These are phyloP conservation scores for Halictus ligatus DNA, from an alignment of 2,888 invertebrate species.

Conservation along the genomic window DNA sequence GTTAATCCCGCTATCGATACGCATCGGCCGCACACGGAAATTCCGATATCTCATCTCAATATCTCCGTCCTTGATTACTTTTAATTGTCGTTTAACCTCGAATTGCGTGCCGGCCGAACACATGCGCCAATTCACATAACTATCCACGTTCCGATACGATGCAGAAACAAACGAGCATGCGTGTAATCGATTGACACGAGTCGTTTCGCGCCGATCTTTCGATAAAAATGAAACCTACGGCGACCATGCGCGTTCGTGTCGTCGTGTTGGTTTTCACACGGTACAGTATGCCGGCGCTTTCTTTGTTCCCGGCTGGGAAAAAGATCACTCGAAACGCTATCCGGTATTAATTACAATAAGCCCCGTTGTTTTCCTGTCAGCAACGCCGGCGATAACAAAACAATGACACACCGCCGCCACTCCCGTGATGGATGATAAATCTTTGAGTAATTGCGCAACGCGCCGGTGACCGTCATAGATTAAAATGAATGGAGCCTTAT, in stretches of 20 bases:
- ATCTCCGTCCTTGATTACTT: constrained; percentile 29
- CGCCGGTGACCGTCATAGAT: constrained; percentile 34
- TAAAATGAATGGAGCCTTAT: constrained; percentile 30
- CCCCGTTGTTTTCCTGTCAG: background rate
- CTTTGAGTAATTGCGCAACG: constrained; percentile 39
- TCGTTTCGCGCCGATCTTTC: background rate
- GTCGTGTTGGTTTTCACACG: background rate
- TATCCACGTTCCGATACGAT: background rate
- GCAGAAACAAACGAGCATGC: background rate
- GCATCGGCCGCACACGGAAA: background rate
- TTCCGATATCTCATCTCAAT: constrained; percentile 20
- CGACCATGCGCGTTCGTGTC: background rate
- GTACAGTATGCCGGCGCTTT: background rate
- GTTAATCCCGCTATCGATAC: constrained; percentile 11
- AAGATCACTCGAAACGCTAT: background rate
- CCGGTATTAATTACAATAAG: constrained; percentile 19
- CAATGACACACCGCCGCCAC: constrained; percentile 9
- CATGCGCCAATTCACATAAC: background rate
- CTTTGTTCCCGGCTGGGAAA: background rate
- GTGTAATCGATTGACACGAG: background rate
- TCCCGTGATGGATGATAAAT: constrained; percentile 39
- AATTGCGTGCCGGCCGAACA: background rate
- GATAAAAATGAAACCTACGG: background rate
- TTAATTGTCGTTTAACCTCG: constrained; percentile 36
- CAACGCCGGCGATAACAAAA: constrained; percentile 25